Conservation (phyloP, 2,797 vertebrate genomes). For the Sebastes minor region DNA sequence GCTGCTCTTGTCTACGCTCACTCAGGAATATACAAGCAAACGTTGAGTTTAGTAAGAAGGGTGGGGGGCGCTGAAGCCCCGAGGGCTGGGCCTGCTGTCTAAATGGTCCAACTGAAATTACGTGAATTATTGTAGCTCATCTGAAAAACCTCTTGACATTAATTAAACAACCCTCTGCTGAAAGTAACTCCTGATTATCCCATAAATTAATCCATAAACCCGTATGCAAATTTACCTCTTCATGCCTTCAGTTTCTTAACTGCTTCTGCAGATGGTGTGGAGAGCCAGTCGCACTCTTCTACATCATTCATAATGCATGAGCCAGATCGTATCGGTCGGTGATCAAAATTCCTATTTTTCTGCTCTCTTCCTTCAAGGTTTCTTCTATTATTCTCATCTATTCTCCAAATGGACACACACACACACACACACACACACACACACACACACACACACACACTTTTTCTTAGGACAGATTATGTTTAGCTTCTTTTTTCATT, state of each 20-base stretch:
- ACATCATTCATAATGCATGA: conserved; percentile 63
- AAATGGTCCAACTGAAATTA: conserved; percentile 53
- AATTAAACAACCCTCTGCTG: conserved; percentile 68
- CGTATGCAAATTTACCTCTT: conserved; percentile 50
- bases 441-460: background rate
- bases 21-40: conserved; percentile 31
- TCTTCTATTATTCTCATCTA: conserved; percentile 43
- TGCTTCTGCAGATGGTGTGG: conserved; percentile 42
- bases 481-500: conserved; percentile 9
- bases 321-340: conserved; percentile 39
- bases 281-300: conserved; percentile 18
- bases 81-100: conserved; percentile 26
- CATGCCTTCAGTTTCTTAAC: conserved; percentile 40
- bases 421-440: background rate
- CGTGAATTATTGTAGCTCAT: conserved; percentile 61
- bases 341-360: conserved; percentile 49
- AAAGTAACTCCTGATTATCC: conserved; percentile 63
- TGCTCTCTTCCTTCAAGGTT: conserved; percentile 40
- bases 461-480: conserved; percentile 34
- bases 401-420: conserved; percentile 21
- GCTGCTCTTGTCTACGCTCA: conserved; percentile 19
- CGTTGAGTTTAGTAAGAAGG: conserved; percentile 20
- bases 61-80: background rate
- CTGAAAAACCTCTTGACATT: conserved; percentile 70
- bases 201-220: conserved; percentile 64